Evolutionary conservation across 2,888 invertebrate species (phyloP).

Genomic region (Baronia brevicornis): DNA sequence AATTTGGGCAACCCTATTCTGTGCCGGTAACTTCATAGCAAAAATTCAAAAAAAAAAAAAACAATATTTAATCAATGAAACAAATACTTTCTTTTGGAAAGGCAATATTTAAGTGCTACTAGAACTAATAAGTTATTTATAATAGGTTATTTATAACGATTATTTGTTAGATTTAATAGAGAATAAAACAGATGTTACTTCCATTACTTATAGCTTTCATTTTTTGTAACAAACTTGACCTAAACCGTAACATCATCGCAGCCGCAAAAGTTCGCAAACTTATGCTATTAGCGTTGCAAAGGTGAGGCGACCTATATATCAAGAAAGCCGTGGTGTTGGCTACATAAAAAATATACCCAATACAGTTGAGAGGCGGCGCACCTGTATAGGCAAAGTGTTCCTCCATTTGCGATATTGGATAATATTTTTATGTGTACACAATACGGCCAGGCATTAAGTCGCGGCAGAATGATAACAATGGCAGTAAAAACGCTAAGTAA

Average conservation of each 20-base stretch:
- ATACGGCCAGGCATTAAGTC: conserved; percentile 12
- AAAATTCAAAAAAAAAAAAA: too few relatives aligned
- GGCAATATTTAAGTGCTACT: too few relatives aligned
- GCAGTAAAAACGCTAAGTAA: conserved; percentile 9
- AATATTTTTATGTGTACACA: conserved; percentile 15
- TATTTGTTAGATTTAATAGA: too few relatives aligned
- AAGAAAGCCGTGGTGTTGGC: conserved; percentile 1
- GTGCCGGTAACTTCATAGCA: too few relatives aligned
- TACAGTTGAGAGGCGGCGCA: conserved; percentile 9
- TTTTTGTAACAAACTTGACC: too few relatives aligned
- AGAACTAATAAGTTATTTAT: too few relatives aligned
- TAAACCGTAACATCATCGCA: background rate
- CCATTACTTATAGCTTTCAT: too few relatives aligned
- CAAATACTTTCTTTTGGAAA: too few relatives aligned
- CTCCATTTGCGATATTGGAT: conserved; percentile 15
- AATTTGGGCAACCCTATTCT: too few relatives aligned
- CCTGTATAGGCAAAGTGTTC: conserved; percentile 12
- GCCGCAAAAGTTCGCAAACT: conserved; percentile 2
- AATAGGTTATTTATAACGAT: too few relatives aligned
- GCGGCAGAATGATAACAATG: conserved; percentile 12
- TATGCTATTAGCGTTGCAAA: conserved; percentile 6
- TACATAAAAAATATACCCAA: conserved; percentile 12
- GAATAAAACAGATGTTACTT: too few relatives aligned
- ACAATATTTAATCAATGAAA: too few relatives aligned
- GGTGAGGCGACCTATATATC: conserved; percentile 8